Percentiles rank a stretch among this genome's conserved stretches.
Conservation (phyloP, 2,113 vertebrate genomes). For the Tenebrosternarchus preto region DNA sequence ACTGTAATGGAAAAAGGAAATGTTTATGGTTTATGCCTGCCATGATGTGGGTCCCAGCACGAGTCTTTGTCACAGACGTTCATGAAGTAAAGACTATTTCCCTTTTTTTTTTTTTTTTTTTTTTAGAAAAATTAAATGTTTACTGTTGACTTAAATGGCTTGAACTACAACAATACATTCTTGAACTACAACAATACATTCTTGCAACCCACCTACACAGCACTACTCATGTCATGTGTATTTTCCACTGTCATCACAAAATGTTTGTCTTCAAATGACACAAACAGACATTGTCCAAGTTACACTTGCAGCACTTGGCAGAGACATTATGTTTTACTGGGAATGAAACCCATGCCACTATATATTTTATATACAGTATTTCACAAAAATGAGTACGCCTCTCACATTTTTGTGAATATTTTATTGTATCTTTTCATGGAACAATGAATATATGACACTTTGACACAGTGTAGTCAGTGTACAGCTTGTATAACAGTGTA, state of each 20-base stretch:
- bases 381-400: too few species aligned
- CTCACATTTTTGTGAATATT: too few species aligned
- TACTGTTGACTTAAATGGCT: constrained; percentile 38
- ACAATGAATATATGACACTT: too few species aligned
- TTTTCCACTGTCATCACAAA: background rate
- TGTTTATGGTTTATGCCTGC: constrained; percentile 36
- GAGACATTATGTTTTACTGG: too few species aligned
- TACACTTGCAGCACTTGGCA: too few species aligned
- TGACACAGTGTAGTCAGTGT: too few species aligned
- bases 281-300: too few species aligned
- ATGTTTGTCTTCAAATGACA: too few species aligned
- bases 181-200: constrained; percentile 15
- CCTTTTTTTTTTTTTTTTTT: constrained; percentile 45
- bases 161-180: constrained; percentile 1
- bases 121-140: constrained; percentile 46
- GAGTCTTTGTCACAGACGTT: constrained; percentile 50
- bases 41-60: constrained; percentile 46
- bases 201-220: background rate
- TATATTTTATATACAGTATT: too few species aligned
- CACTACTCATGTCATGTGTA: background rate
- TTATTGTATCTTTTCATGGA: too few species aligned
- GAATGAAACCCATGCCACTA: too few species aligned
- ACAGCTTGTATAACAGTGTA: too few species aligned
- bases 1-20: constrained; percentile 29
- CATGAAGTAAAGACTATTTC: constrained; percentile 52